Evolutionary conservation across 2,797 vertebrate genomes (phyloP), one percentile per base, ranked within the genome.

Genomic region (Enteromius trimaculatus): DNA sequence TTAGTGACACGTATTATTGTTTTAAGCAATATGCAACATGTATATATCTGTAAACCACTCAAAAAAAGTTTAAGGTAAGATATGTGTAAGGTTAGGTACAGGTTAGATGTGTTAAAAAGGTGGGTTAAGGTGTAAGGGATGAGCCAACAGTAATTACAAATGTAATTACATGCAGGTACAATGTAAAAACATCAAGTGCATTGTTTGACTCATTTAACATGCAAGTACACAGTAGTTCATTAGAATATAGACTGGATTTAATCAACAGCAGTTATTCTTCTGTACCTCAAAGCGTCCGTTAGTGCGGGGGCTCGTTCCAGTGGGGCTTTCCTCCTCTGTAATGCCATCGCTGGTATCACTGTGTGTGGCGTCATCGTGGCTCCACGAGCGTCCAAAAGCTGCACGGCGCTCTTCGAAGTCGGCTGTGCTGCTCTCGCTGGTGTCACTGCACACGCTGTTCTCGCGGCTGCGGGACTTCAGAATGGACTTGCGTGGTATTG

Each of bases 401-500:
- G 91, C 88, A 8, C 96, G 92, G 0, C 96, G 95, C 83, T 99
- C 97, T 1, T 99, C 98, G 0, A 95, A 92, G 80, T 99, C 97
- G 0, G 97, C 95, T 0, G 96, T 84, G 80, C 98, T 98, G 95
- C 97, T 96, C 91, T 98, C 97, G 42, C 97, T 98, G 9, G 97
- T 97, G 91, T 99, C 97, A 19, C 97, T 99, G 89, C 97, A 99
- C 77, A 99, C 96, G 49, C 98, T 99, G 92, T 98, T 96, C 92
- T 99, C 98, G 39, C 97, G 93, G 93, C 98, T 99, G 10, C 98
- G 96, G 0, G 96, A 98, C 92, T 99, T 99, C 80, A 99, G 88
- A 90, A 99, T 99, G 85, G 98, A 99, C 93, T 99, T 99, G 69
- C 97, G 95, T 84, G 98, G 98, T 53, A 98, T 82, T 53, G 93